Percentiles rank a stretch among this genome's conserved stretches.
These are phyloP conservation scores for Porites lobata DNA, from an alignment of 92 coral and sea anemone species.

Conservation along the genomic window DNA sequence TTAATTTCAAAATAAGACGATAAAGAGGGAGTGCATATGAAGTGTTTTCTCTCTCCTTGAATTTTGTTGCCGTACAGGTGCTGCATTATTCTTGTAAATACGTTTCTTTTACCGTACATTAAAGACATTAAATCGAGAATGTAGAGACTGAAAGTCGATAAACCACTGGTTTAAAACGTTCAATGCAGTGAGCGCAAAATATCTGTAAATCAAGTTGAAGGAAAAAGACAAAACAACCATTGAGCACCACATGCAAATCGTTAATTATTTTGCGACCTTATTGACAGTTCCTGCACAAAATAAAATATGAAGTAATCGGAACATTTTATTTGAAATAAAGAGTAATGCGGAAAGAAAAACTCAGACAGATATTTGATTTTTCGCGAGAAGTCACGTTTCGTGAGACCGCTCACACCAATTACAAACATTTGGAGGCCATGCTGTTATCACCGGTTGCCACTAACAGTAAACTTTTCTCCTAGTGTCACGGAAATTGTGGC, in stretches of 20 bases:
- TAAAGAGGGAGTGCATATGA: conserved; percentile 15
- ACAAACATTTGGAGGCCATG: conserved; percentile 56
- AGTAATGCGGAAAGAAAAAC: not conserved
- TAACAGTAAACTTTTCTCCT: conserved; percentile 49
- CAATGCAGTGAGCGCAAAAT: conserved; percentile 29
- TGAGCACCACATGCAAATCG: conserved; percentile 20
- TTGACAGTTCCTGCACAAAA: conserved; percentile 5
- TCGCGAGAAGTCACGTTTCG: conserved; percentile 30
- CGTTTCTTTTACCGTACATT: conserved; percentile 17
- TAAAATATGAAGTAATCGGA: not conserved
- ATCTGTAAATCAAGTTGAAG: conserved; percentile 46
- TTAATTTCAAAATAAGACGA: conserved; percentile 39
- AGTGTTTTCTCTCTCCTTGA: conserved; percentile 12
- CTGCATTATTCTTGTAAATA: conserved; percentile 34
- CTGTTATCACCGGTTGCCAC: conserved; percentile 62
- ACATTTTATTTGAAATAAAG: not conserved
- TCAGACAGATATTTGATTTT: not conserved
- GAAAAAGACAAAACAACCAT: conserved; percentile 51
- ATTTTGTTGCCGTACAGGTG: conserved; percentile 43
- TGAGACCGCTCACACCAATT: conserved; percentile 41
- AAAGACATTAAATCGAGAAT: not conserved
- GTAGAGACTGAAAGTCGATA: conserved; percentile 16
- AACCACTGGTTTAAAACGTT: not conserved
- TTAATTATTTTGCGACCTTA: conserved; percentile 1
- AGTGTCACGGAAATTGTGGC: conserved; percentile 55